A percentile compares a stretch with the other conserved stretches of the same genome.
phyloP scores from a whole-genome alignment of 2,113 vertebrate species.

The Onychostoma macrolepis region DNA sequence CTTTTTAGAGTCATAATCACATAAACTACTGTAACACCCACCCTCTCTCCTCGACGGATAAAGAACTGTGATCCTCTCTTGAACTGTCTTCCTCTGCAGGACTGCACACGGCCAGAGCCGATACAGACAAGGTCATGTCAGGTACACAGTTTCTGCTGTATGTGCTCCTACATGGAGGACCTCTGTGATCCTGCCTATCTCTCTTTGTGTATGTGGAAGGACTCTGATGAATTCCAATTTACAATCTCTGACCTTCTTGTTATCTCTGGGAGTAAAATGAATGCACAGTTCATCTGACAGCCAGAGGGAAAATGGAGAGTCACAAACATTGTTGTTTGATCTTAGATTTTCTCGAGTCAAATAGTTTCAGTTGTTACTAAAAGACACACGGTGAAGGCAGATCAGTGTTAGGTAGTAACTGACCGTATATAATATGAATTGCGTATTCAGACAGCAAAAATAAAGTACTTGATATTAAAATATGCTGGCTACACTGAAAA shows the following conservation, averaged over 20 bases:
- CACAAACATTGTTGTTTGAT: constrained; percentile 47
- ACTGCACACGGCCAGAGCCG: background rate
- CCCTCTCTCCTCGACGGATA: background rate
- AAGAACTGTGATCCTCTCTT: background rate
- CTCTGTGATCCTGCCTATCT: constrained; percentile 16
- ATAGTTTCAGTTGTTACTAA: constrained; percentile 24
- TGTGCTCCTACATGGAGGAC: constrained; percentile 10
- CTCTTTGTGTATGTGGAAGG: background rate
- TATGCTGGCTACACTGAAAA: background rate
- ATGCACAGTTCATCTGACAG: constrained; percentile 24
- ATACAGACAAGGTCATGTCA: constrained; percentile 45
- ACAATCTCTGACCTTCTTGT: constrained; percentile 52
- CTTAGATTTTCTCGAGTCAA: constrained; percentile 39
- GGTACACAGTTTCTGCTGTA: constrained; percentile 3
- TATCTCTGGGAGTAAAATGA: constrained; percentile 41
- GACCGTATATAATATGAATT: background rate
- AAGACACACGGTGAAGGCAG: background rate
- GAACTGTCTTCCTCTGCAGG: background rate
- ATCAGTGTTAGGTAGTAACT: background rate
- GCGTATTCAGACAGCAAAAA: background rate
- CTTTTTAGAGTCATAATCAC: background rate
- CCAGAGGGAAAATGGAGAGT: constrained; percentile 20
- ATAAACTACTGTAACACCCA: constrained; percentile 9
- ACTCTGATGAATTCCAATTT: constrained; percentile 45
- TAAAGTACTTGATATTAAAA: background rate